Percentiles rank a stretch among this genome's conserved stretches.
phyloP scores from a whole-genome alignment of 2,113 vertebrate species.

The Hepsetus odoe region DNA sequence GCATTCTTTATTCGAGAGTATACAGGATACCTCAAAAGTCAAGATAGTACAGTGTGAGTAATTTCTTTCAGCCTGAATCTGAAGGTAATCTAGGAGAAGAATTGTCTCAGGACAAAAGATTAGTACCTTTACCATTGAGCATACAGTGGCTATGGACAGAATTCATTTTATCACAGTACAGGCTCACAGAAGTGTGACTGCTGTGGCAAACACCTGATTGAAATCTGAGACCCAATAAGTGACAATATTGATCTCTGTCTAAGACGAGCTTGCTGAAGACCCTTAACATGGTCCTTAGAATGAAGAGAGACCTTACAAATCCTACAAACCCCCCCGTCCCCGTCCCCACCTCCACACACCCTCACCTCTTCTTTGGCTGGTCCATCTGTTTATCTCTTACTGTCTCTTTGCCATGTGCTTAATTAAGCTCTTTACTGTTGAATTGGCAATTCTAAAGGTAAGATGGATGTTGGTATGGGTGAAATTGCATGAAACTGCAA shows the following conservation, averaged over 20 bases:
- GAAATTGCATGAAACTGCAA: constrained; percentile 40
- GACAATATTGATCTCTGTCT: constrained; percentile 66
- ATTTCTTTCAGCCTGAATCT: neutral
- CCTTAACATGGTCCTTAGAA: constrained; percentile 17
- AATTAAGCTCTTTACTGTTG: constrained; percentile 49
- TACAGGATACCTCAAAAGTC: neutral
- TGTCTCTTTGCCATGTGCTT: constrained; percentile 7
- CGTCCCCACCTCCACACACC: neutral
- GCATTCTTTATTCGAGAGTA: neutral
- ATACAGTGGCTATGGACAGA: constrained; percentile 36
- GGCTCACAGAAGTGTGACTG: constrained; percentile 34
- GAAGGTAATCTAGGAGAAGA: neutral
- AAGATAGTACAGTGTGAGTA: neutral
- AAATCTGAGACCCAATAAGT: constrained; percentile 67
- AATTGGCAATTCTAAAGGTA: constrained; percentile 26
- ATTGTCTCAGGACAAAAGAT: constrained; percentile 12
- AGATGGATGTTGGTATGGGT: constrained; percentile 18
- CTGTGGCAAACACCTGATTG: constrained; percentile 59
- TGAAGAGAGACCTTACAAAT: constrained; percentile 8
- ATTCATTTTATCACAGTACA: constrained; percentile 20
- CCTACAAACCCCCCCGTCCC: constrained; percentile 26
- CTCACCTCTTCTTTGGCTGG: neutral
- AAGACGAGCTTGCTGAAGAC: constrained; percentile 34
- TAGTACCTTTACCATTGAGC: constrained; percentile 15
- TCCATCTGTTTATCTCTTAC: constrained; percentile 26